Conservation (phyloP, 2,888 invertebrate species). For the Halictus quadricinctus region DNA sequence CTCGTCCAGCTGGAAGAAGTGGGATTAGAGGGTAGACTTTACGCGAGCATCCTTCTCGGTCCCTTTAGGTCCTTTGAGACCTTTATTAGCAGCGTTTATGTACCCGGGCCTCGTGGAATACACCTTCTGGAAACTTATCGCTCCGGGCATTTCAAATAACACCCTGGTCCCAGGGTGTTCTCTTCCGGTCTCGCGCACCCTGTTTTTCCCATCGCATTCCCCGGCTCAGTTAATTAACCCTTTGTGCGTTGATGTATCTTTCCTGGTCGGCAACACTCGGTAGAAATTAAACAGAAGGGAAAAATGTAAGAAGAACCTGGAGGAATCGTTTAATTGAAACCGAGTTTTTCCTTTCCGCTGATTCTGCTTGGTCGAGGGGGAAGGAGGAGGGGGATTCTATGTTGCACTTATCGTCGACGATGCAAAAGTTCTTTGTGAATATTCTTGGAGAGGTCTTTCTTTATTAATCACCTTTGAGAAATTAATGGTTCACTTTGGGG, state of each 20-base stretch:
- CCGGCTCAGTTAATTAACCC: slow-evolving; percentile 26
- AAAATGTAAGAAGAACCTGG: not conserved
- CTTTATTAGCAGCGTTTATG: slow-evolving; percentile 61
- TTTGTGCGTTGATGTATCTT: slow-evolving; percentile 15
- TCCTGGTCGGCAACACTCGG: not conserved
- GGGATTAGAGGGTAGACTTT: slow-evolving; percentile 52
- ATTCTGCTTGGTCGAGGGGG: not conserved
- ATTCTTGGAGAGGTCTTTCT: not conserved
- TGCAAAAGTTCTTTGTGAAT: not conserved
- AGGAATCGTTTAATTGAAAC: not conserved
- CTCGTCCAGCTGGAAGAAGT: slow-evolving; percentile 51
- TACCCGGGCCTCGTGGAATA: slow-evolving; percentile 42
- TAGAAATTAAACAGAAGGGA: not conserved
- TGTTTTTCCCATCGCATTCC: slow-evolving; percentile 13
- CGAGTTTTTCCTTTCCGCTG: not conserved
- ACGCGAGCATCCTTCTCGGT: slow-evolving; percentile 46
- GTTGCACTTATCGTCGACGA: not conserved
- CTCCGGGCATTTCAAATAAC: slow-evolving; percentile 14
- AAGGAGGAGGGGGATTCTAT: not conserved
- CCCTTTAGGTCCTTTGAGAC: slow-evolving; percentile 35
- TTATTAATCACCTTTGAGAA: not conserved
- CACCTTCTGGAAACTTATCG: slow-evolving; percentile 25
- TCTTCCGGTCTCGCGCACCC: slow-evolving; percentile 15
- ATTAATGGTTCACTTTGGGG: not conserved
- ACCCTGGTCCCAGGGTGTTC: not conserved